Evolutionary conservation across 2,888 invertebrate species (phyloP), one percentile per base, ranked within the genome.

Genomic region (Chelonus formosanus): DNA sequence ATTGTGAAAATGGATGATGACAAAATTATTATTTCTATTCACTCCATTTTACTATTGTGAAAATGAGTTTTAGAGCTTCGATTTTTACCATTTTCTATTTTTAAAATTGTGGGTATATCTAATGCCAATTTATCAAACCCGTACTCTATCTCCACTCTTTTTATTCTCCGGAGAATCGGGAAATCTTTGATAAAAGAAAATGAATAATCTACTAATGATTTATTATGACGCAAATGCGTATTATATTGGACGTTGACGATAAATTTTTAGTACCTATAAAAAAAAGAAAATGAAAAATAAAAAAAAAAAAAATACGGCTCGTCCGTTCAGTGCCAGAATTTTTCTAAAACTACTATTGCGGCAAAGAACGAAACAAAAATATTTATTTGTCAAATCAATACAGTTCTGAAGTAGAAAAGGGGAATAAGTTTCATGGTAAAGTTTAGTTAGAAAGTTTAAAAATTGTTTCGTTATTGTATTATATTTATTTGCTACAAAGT

Each of bases 291-390:
- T 45, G 47, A 8, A 7, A 8, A 62, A 62, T 56, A 66, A 64
- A 55, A 65, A 68, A 65, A 70, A 70, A 68, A 68, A 64, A 65
- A 57, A 35, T 56, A 48, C 48, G 48, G 48, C 31, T n/a, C 6
- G 10, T 6, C 48, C 48, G 48, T 48, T 48, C 31, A 48, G 48
- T 48, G 59, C 59, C 61, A 63, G 10, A 63, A 63, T 57, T 43
- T 48, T 48, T 48, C 48, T 48, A 48, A 48, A 48, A 20, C 31
- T 20, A 48, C 48, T 48, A 10, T 5, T 8, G n/a, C 20, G 6
- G 48, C 31, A 48, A 48, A 31, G 7, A 10, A 20, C 48, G 20
- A 48, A 20, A n/a, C n/a, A 5, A n/a, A 45, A 45, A n/a, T n/a
- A 48, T 48, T 48, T 48, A 48, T 48, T 48, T 48, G 48, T 48